Evolutionary conservation across 2,113 vertebrate genomes (phyloP).

Genomic region (Typhlomys cinereus): DNA sequence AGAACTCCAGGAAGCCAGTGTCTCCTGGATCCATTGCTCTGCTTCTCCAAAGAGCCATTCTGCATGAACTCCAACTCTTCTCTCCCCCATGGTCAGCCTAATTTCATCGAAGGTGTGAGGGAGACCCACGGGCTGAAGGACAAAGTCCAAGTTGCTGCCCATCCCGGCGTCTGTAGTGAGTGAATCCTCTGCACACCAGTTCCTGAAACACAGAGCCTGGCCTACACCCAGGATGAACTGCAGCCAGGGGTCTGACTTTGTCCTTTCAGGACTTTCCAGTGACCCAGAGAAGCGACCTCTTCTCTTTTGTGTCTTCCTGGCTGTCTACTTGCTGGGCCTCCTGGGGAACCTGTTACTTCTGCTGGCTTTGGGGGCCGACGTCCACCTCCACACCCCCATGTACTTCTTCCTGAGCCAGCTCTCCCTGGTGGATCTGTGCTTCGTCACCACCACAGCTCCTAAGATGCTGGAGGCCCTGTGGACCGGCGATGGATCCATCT

Average conservation of each 20-base stretch:
- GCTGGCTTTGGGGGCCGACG: not conserved
- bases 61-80: not conserved
- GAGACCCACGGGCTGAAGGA: not conserved
- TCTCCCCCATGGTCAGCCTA: not conserved
- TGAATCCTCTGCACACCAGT: not conserved
- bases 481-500: not conserved
- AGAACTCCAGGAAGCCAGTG: not conserved
- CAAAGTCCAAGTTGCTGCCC: not conserved
- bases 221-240: constrained; percentile 40
- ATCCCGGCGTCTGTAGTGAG: not conserved
- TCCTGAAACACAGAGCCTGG: not conserved
- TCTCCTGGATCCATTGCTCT: not conserved
- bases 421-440: constrained; percentile 29
- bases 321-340: constrained; percentile 20
- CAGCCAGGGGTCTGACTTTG: constrained; percentile 8
- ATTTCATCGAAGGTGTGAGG: not conserved
- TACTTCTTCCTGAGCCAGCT: constrained; percentile 56
- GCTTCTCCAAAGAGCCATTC: not conserved
- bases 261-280: not conserved
- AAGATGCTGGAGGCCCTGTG: constrained; percentile 15
- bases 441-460: constrained; percentile 24
- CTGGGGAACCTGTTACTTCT: constrained; percentile 17
- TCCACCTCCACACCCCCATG: constrained; percentile 29
- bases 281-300: not conserved
- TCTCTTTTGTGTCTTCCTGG: not conserved